Evolutionary conservation across 2,113 vertebrate species (phyloP), one percentile per base, ranked within the genome.

Genomic region (Ochotona curzoniae): DNA sequence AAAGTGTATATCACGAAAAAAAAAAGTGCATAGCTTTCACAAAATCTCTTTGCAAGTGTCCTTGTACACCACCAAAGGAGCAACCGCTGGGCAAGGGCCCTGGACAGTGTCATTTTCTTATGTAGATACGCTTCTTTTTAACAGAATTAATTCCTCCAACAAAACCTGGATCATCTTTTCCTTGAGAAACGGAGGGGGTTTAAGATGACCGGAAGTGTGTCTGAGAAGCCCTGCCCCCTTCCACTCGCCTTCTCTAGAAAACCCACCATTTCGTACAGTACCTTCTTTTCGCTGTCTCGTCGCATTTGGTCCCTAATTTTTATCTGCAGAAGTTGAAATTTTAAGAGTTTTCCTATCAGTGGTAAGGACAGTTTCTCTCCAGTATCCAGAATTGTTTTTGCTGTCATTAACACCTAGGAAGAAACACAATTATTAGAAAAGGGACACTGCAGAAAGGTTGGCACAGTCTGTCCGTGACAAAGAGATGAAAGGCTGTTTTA

Each of bases 261-360:
- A 8, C 32, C 89, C 82, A 66, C 1, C 67, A 7, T 5, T 9
- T 0, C 49, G 10, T 1, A 69, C 67, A 1, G 81, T 98, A 98
- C 98, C 97, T 98, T 99, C 85, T 98, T 98, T 93, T 98, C 98
- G 1, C 85, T 95, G 61, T 97, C 96, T 83, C 98, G 97, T 93
- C 98, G 98, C 93, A 98, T 97, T 87, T 98, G 96, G 92, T 99
- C 98, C 47, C 93, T 97, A 66, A 95, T 66, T 97, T 99, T 99
- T 79, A 99, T 95, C 60, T 97, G 97, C 76, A 99, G 98, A 93
- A 99, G 97, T 51, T 98, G 98, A 95, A 98, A 99, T 97, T 99
- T 99, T 91, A 99, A 73, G 80, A 99, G 96, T 95, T 99, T 99
- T 78, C 98, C 98, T 97, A 98, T 98, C 71, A 99, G 95, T 8